Conservation (phyloP, 2,113 vertebrate genomes). For the Phylloscopus whistleri region DNA sequence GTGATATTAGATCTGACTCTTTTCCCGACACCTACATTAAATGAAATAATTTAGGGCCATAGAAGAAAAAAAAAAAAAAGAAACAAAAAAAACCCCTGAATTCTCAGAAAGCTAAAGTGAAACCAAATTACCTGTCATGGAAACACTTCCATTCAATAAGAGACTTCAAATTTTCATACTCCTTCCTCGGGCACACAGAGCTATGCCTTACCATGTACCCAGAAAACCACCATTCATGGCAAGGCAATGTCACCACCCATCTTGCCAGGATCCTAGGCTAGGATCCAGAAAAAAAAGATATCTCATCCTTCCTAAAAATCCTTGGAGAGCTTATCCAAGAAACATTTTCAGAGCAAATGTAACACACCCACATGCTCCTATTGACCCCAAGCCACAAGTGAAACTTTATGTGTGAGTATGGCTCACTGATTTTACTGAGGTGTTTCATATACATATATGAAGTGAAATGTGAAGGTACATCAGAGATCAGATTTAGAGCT, state of each 20-base stretch:
- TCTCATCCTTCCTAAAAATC: neutral
- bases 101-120: neutral
- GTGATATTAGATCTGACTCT: neutral
- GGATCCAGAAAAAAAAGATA: neutral
- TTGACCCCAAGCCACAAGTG: neutral
- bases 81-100: no score
- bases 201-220: neutral
- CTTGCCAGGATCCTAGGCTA: neutral
- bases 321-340: neutral
- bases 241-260: neutral
- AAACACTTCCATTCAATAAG: neutral
- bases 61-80: neutral
- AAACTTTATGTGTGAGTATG: neutral
- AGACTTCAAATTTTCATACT: neutral
- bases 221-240: neutral
- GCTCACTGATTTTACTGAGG: constrained; percentile 35
- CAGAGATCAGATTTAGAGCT: constrained; percentile 34
- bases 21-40: neutral
- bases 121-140: neutral
- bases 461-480: constrained; percentile 20
- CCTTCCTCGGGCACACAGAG: neutral
- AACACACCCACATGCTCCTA: neutral
- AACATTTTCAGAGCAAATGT: neutral
- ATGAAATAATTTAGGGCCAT: neutral
- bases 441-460: constrained; percentile 50